These are phyloP conservation scores for Copidosoma aretas DNA, from an alignment of 2,888 invertebrate species.

Conservation along the genomic window DNA sequence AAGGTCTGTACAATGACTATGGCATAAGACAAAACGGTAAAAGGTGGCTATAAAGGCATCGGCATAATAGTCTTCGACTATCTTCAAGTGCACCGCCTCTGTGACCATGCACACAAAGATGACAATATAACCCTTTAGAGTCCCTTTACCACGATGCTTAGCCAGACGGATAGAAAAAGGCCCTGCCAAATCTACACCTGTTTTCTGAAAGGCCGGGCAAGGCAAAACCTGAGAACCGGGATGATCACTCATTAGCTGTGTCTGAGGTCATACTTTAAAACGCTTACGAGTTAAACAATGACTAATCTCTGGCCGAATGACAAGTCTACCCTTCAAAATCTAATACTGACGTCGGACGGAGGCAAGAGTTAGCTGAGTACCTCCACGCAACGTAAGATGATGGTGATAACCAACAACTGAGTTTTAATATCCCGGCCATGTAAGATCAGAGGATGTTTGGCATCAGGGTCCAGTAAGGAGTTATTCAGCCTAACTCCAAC, in stretches of 20 bases:
- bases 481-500: background rate
- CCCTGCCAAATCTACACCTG: constrained; percentile 45
- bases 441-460: background rate
- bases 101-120: constrained; percentile 48
- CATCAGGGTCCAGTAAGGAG: background rate
- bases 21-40: constrained; percentile 40
- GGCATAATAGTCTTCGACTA: constrained; percentile 40
- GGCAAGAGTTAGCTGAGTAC: constrained; percentile 38
- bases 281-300: constrained; percentile 51
- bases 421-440: background rate
- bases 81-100: constrained; percentile 45
- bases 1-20: constrained; percentile 42
- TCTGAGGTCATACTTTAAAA: constrained; percentile 36
- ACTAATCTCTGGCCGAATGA: constrained; percentile 41
- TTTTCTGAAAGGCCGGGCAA: constrained; percentile 41
- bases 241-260: constrained; percentile 51
- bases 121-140: constrained; percentile 41
- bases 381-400: constrained; percentile 41
- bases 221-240: constrained; percentile 47
- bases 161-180: constrained; percentile 43
- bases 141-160: constrained; percentile 30
- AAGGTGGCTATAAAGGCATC: constrained; percentile 43
- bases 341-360: constrained; percentile 44
- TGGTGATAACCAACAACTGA: background rate
- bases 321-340: constrained; percentile 47